A percentile compares a stretch with the other conserved stretches of the same genome.
These are phyloP conservation scores for Tursiops truncatus DNA, from an alignment of 2,113 vertebrate species.

Conservation along the genomic window DNA sequence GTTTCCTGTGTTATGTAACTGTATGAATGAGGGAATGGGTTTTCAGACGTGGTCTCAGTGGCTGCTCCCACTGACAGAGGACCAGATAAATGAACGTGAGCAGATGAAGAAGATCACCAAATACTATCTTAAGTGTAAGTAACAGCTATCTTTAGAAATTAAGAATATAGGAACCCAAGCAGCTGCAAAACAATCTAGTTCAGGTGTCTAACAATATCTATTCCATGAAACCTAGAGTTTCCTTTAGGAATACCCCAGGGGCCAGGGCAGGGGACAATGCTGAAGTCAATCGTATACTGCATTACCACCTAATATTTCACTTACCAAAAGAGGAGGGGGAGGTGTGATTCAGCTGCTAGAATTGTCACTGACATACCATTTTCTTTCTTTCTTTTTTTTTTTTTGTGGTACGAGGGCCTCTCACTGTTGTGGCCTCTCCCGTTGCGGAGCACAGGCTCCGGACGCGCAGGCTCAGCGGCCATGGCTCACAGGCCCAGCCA, in stretches of 20 bases:
- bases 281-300: background rate
- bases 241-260: background rate
- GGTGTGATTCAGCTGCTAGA: background rate
- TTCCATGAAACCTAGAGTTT: background rate
- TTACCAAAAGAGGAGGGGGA: background rate
- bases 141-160: slow-evolving; percentile 4
- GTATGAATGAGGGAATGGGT: background rate
- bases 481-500: no score
- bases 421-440: no score
- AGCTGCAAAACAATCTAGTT: background rate
- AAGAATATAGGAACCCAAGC: background rate
- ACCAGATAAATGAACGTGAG: background rate
- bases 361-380: background rate
- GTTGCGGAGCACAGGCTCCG: no score
- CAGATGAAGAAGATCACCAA: background rate
- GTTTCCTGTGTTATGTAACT: background rate
- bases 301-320: background rate
- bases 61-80: background rate
- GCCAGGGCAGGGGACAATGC: background rate
- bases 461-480: no score
- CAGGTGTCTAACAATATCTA: background rate
- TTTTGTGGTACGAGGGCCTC: no score
- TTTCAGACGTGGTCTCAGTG: background rate
- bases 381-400: background rate
- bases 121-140: background rate